Evolutionary conservation across 2,797 vertebrate species (phyloP).

Genomic region (Diceros bicornis): DNA sequence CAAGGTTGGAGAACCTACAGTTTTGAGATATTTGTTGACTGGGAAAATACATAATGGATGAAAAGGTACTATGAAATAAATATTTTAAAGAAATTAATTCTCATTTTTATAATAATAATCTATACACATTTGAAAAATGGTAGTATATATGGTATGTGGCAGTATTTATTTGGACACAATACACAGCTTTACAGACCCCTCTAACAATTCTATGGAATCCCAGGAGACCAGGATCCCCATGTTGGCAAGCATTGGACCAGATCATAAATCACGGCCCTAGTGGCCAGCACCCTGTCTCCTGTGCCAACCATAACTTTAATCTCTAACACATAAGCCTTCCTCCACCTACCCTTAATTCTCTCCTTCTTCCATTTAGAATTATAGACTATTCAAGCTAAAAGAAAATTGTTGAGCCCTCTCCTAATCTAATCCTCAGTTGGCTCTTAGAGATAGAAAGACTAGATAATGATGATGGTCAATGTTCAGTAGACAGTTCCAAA

Average conservation of each 20-base stretch:
- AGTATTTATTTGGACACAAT: not conserved
- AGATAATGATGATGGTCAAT: not conserved
- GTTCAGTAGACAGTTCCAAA: not conserved
- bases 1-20: not conserved
- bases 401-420: not conserved
- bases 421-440: not conserved
- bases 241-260: not conserved
- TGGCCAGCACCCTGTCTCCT: not conserved
- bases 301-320: not conserved
- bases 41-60: not conserved
- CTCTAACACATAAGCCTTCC: not conserved
- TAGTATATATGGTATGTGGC: not conserved
- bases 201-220: not conserved
- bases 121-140: not conserved
- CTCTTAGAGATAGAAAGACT: not conserved
- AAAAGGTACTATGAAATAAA: constrained; percentile 17
- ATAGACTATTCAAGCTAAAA: not conserved
- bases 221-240: not conserved
- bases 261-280: not conserved
- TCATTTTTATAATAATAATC: constrained; percentile 7
- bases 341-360: not conserved
- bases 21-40: not conserved
- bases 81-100: not conserved
- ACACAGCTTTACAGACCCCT: not conserved
- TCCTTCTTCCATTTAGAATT: not conserved